phyloP scores from a whole-genome alignment of 2,113 vertebrate genomes.

The Saguinus midas region DNA sequence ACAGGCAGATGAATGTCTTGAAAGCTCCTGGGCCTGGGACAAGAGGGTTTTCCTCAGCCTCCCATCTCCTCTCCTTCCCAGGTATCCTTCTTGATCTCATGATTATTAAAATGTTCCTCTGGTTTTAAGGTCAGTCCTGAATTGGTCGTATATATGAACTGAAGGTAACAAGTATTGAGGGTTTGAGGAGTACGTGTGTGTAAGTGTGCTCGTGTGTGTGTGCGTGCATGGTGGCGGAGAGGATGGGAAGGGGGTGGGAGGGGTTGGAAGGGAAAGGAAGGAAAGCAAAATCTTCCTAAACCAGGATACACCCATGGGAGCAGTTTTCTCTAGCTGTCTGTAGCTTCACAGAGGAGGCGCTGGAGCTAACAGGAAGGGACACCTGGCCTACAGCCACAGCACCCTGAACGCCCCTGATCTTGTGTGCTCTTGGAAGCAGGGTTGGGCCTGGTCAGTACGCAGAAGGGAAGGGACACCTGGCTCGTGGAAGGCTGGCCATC shows the following conservation, averaged over 20 bases:
- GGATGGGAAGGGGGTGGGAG: not conserved
- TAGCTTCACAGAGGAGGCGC: not conserved
- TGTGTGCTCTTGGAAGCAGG: not conserved
- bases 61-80: slow-evolving; percentile 35
- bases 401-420: not conserved
- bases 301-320: not conserved
- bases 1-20: not conserved
- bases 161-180: slow-evolving; percentile 63
- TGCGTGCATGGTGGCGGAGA: not conserved
- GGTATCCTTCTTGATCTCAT: slow-evolving; percentile 47
- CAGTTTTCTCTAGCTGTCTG: not conserved
- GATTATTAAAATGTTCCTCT: slow-evolving; percentile 55
- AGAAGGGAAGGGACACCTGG: not conserved
- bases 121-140: slow-evolving; percentile 56
- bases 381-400: not conserved
- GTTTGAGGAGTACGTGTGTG: slow-evolving; percentile 19
- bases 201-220: not conserved
- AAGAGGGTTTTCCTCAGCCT: not conserved
- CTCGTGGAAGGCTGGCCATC: fast-evolving
- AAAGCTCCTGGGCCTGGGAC: not conserved
- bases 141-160: slow-evolving; percentile 43
- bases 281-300: not conserved
- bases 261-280: slow-evolving; percentile 18
- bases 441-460: not conserved
- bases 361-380: not conserved